A percentile compares a stretch with the other conserved stretches of the same genome.
These are phyloP conservation scores for Dendrocincla tyrannina DNA, from an alignment of 2,797 vertebrate species.

Conservation along the genomic window DNA sequence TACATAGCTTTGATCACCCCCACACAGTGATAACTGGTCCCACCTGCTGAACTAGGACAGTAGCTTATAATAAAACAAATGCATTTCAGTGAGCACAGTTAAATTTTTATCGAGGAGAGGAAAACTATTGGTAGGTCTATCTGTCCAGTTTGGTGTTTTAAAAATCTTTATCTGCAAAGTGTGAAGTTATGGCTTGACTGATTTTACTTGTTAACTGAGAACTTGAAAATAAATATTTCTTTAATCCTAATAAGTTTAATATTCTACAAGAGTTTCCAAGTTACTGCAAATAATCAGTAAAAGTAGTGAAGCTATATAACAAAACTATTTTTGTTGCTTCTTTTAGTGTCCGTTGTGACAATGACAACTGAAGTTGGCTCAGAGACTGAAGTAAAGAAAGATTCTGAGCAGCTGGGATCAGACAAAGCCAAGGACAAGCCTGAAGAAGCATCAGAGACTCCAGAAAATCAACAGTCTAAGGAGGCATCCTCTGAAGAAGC, in stretches of 20 bases:
- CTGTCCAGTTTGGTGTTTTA: not conserved
- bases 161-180: not conserved
- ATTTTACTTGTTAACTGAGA: not conserved
- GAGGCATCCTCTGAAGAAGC: slow-evolving; percentile 49
- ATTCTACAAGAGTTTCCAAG: not conserved
- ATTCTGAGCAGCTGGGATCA: slow-evolving; percentile 73
- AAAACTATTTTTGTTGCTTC: not conserved
- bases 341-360: slow-evolving; percentile 78
- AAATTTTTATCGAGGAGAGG: not conserved
- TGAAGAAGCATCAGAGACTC: slow-evolving; percentile 55
- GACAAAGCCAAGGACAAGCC: slow-evolving; percentile 68
- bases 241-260: not conserved
- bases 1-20: no score
- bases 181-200: not conserved
- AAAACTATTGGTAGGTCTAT: not conserved
- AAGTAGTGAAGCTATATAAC: not conserved
- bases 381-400: slow-evolving; percentile 86
- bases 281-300: not conserved
- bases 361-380: slow-evolving; percentile 93
- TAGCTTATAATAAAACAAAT: not conserved
- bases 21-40: no score
- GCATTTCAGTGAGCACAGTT: not conserved
- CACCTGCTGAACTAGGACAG: no score
- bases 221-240: not conserved
- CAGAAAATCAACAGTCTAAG: slow-evolving; percentile 60